Conservation (phyloP, 1,140 invertebrate genomes). For the Ptiloglossa arizonensis region DNA sequence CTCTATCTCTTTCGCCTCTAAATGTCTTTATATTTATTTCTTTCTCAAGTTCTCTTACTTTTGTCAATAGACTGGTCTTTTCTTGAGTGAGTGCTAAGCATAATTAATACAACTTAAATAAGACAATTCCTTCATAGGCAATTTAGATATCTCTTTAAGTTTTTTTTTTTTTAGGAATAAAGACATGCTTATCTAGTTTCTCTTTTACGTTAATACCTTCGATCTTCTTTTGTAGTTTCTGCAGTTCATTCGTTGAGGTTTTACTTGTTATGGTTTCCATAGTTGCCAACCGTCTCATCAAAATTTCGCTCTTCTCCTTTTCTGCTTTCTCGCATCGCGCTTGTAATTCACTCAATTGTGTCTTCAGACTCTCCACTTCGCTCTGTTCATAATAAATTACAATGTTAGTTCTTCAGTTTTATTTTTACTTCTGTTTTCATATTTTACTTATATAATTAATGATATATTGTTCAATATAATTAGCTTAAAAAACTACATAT, state of each 20-base stretch:
- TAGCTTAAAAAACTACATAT: too few relatives aligned
- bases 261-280: slow-evolving; percentile 89
- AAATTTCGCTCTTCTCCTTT: slow-evolving; percentile 93
- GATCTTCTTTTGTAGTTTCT: slow-evolving; percentile 93
- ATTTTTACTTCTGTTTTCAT: too few relatives aligned
- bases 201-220: slow-evolving; percentile 82
- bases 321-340: slow-evolving; percentile 89
- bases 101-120: too few relatives aligned
- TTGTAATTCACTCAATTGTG: slow-evolving; percentile 85
- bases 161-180: too few relatives aligned
- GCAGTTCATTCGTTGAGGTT: slow-evolving; percentile 85
- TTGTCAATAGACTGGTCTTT: slow-evolving; percentile 78
- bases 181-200: too few relatives aligned
- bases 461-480: too few relatives aligned
- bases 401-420: slow-evolving; percentile 68
- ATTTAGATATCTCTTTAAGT: too few relatives aligned
- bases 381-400: slow-evolving; percentile 85
- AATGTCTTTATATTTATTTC: slow-evolving; percentile 79
- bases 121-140: too few relatives aligned
- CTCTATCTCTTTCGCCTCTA: slow-evolving; percentile 82
- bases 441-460: too few relatives aligned
- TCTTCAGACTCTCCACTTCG: slow-evolving; percentile 86
- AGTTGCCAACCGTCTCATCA: slow-evolving; percentile 88
- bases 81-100: slow-evolving; percentile 74
- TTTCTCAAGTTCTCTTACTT: slow-evolving; percentile 81